Evolutionary conservation across 2,888 invertebrate genomes (phyloP).

Genomic region (Litoditis marina): DNA sequence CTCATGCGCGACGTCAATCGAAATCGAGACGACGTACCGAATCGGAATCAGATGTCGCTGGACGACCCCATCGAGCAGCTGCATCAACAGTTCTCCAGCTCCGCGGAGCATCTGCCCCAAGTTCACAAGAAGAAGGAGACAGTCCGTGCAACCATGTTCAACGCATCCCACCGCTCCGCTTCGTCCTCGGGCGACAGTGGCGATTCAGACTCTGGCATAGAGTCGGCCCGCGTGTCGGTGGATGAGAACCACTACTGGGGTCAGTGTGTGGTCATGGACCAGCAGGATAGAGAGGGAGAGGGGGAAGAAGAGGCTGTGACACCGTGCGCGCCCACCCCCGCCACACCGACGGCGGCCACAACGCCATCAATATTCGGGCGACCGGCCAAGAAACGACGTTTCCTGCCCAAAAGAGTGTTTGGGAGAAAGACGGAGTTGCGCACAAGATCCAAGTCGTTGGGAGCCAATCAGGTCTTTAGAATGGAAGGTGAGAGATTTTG

Average conservation of each 20-base stretch:
- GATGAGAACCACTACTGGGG: slow-evolving; percentile 11
- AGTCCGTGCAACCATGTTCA: neutral
- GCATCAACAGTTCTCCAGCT: slow-evolving; percentile 8
- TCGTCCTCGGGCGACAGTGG: neutral
- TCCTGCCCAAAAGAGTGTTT: neutral
- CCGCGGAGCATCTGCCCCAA: too few relatives aligned
- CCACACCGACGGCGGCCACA: slow-evolving; percentile 10
- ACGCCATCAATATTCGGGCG: slow-evolving; percentile 5
- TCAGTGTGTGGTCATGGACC: slow-evolving; percentile 1
- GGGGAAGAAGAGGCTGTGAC: neutral
- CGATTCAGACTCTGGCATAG: slow-evolving; percentile 8
- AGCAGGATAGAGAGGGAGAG: neutral
- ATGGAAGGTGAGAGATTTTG: too few relatives aligned
- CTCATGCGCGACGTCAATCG: slow-evolving; percentile 27
- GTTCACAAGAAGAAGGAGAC: neutral
- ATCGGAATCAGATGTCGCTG: neutral
- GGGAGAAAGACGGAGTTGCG: slow-evolving; percentile 3
- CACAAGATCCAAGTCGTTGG: slow-evolving; percentile 9
- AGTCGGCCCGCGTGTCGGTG: slow-evolving; percentile 7
- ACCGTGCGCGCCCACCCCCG: slow-evolving; percentile 4
- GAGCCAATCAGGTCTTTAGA: slow-evolving; percentile 12
- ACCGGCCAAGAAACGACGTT: slow-evolving; percentile 7
- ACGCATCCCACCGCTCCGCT: neutral
- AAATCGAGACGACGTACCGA: slow-evolving; percentile 3
- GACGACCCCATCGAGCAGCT: slow-evolving; percentile 11